Evolutionary conservation across 2,113 vertebrate species (phyloP).

Genomic region (Rattus rattus): DNA sequence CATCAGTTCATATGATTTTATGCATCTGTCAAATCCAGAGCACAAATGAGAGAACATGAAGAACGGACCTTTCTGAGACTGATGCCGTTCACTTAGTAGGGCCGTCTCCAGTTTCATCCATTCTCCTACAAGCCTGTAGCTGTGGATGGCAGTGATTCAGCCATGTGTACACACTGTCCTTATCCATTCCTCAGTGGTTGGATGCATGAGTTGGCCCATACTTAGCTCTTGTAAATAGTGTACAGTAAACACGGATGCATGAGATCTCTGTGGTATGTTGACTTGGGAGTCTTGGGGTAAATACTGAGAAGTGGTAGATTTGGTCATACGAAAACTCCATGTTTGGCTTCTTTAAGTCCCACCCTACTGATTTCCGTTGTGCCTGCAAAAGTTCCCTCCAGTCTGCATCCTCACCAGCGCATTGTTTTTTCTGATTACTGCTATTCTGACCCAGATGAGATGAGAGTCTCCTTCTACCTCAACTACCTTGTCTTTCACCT

Average conservation of each 20-base stretch:
- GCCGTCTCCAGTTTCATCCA: not conserved
- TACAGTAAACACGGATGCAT: not conserved
- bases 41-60: not conserved
- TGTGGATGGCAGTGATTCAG: not conserved
- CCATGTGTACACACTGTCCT: not conserved
- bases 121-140: not conserved
- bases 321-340: too few relatives aligned
- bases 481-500: not conserved
- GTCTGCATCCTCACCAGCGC: not conserved
- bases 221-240: not conserved
- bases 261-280: not conserved
- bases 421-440: not conserved
- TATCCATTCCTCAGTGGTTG: not conserved
- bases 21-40: not conserved
- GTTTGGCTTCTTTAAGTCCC: not conserved
- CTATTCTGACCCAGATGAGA: not conserved
- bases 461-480: not conserved
- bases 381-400: not conserved
- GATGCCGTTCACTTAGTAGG: not conserved
- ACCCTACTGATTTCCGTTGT: not conserved
- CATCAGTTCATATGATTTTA: not conserved
- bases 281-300: not conserved
- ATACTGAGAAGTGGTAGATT: not conserved
- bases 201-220: not conserved
- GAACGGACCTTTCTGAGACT: not conserved